phyloP scores from a whole-genome alignment of 2,888 invertebrate species.

The Neoscelio sp. region DNA sequence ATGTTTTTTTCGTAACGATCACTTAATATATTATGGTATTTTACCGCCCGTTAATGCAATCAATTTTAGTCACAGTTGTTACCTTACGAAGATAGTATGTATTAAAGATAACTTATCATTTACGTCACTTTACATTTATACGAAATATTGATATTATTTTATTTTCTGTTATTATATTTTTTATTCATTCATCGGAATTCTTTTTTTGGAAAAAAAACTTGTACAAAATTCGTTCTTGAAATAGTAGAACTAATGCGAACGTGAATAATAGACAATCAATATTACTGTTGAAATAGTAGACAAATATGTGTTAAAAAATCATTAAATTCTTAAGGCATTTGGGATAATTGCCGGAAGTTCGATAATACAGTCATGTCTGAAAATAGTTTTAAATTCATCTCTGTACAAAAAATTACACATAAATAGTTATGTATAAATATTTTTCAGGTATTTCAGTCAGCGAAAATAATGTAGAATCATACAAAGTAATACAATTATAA shows the following conservation, averaged over 20 bases:
- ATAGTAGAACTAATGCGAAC: neutral
- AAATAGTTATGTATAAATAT: neutral
- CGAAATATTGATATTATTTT: too few relatives aligned
- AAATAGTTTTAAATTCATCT: neutral
- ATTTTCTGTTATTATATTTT: too few relatives aligned
- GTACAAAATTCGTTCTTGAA: neutral
- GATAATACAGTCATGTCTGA: conserved; percentile 1
- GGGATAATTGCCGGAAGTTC: neutral
- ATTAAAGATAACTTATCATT: neutral
- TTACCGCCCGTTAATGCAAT: conserved; percentile 5
- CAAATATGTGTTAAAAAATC: neutral
- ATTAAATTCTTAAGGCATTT: too few relatives aligned
- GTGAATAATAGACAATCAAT: neutral
- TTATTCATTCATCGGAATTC: too few relatives aligned
- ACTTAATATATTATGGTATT: conserved; percentile 1
- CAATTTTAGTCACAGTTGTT: conserved; percentile 5
- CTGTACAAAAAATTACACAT: too few relatives aligned
- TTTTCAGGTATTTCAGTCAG: neutral
- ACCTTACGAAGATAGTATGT: too few relatives aligned
- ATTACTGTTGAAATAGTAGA: neutral
- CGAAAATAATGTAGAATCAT: too few relatives aligned
- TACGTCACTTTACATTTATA: neutral
- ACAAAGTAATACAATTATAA: too few relatives aligned
- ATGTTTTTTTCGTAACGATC: conserved; percentile 4
- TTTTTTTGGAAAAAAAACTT: too few relatives aligned